Base-by-base conservation (phyloP, 2,113 vertebrate species). In the Loxodonta africana region DNA sequence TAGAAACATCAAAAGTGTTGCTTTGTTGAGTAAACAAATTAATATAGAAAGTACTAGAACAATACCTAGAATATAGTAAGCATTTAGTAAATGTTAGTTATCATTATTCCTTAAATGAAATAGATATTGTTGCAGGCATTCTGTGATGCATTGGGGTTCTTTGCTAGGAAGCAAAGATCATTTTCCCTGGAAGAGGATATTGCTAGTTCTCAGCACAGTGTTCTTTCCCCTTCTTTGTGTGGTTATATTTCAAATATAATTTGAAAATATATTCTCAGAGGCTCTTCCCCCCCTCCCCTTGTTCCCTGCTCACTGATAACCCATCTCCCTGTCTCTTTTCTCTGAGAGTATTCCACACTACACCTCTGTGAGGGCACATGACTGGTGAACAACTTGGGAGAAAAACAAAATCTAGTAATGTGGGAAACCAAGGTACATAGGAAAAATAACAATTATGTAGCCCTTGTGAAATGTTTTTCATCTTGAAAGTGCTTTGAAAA, bases 401-500 rank as follows among this genome's bases (percentile, higher is more conserved):
- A 74, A 91, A 98, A 98, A 69, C 0, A 85, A 82, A 53, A 83
- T 69, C 91, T 82, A 48, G 69, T 46, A 96, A 95, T 73, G 74
- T 91, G 90, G 92, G 74, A 96, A 95, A 97, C 78, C 71, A 87
- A 96, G 86, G 92, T 84, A 86, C 86, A 44, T 4, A 78, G 51
- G 85, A 94, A 98, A 98, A 97, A 86, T 94, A 96, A 97, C 97
- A 98, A 98, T 97, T 74, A 91, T 62, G 63, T 73, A 97, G 95
- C 51, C 94, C 57, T 97, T 76, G 7, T 37, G 60, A 86, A 97
- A 95, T 94, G 90, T 92, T 97, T 97, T 92, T 91, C 95, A 87
- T 97, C 95, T 93, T 91, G 82, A 96, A 98, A 97, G 96, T 97
- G 97, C 96, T 98, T 97, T 97, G 96, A 96, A 98, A 98, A 98